phyloP scores from a whole-genome alignment of 1,140 invertebrate species.

The Anthonomus grandis region DNA sequence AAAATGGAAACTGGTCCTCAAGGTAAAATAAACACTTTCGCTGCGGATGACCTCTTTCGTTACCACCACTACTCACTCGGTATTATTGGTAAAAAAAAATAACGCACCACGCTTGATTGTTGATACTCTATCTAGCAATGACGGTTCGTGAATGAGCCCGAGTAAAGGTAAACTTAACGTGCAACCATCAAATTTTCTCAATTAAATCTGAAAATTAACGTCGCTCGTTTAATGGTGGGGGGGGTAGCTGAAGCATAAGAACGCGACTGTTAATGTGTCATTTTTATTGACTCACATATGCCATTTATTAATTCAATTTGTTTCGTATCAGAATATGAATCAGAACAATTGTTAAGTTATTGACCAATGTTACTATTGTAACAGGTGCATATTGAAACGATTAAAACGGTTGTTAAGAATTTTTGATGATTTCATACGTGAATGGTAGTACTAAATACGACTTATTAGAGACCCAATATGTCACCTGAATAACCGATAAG shows the following conservation, averaged over 20 bases:
- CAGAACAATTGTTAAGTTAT: too few species aligned
- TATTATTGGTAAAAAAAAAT: too few species aligned
- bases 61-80: conserved; percentile 15
- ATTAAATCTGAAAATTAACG: conserved; percentile 24
- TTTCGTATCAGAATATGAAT: too few species aligned
- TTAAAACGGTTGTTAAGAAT: too few species aligned
- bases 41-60: conserved; percentile 21
- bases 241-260: conserved; percentile 7
- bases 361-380: too few species aligned
- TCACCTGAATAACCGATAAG: too few species aligned
- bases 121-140: conserved; percentile 17
- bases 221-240: conserved; percentile 13
- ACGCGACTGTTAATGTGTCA: conserved; percentile 5
- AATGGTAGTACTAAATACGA: too few species aligned
- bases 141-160: conserved; percentile 1
- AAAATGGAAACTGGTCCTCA: too few species aligned
- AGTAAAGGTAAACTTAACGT: conserved; percentile 8
- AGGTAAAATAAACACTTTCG: conserved; percentile 6
- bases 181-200: conserved; percentile 10
- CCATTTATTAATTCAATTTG: too few species aligned
- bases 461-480: too few species aligned
- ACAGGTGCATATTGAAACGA: too few species aligned
- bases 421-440: too few species aligned
- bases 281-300: conserved; percentile 11
- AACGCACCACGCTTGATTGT: conserved; percentile 5